These are phyloP conservation scores for Eilema depressum DNA, from an alignment of 2,888 invertebrate genomes.

Conservation along the genomic window DNA sequence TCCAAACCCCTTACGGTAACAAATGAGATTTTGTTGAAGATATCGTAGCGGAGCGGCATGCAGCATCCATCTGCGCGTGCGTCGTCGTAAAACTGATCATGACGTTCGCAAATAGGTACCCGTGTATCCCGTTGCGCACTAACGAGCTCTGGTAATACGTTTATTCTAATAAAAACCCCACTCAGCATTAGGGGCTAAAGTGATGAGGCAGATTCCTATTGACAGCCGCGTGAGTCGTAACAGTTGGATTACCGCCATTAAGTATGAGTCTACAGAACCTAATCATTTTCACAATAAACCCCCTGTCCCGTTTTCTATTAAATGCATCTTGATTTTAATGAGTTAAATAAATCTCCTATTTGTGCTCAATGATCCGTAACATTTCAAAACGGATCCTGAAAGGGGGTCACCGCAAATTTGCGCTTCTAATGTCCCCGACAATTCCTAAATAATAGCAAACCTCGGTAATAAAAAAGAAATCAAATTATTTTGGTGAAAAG, in stretches of 20 bases:
- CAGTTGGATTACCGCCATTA: conserved; percentile 27
- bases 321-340: conserved; percentile 24
- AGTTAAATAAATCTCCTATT: conserved; percentile 31
- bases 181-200: conserved; percentile 37
- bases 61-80: conserved; percentile 37
- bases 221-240: conserved; percentile 24
- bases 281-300: conserved; percentile 20
- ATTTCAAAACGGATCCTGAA: conserved; percentile 27
- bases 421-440: conserved; percentile 38
- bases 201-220: conserved; percentile 30
- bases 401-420: conserved; percentile 43
- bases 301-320: conserved; percentile 21
- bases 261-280: conserved; percentile 15
- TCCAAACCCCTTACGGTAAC: conserved; percentile 12
- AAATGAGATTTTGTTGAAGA: conserved; percentile 40
- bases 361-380: conserved; percentile 25
- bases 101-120: conserved; percentile 43
- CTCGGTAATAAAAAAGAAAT: conserved; percentile 46
- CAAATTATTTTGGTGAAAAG: conserved; percentile 43
- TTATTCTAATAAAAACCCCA: conserved; percentile 41
- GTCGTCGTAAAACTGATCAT: conserved; percentile 46
- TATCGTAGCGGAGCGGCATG: conserved; percentile 25
- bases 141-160: conserved; percentile 45
- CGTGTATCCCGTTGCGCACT: conserved; percentile 43
- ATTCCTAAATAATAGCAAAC: conserved; percentile 40